Evolutionary conservation across 2,888 invertebrate species (phyloP).

Genomic region (Cheilosia soror): DNA sequence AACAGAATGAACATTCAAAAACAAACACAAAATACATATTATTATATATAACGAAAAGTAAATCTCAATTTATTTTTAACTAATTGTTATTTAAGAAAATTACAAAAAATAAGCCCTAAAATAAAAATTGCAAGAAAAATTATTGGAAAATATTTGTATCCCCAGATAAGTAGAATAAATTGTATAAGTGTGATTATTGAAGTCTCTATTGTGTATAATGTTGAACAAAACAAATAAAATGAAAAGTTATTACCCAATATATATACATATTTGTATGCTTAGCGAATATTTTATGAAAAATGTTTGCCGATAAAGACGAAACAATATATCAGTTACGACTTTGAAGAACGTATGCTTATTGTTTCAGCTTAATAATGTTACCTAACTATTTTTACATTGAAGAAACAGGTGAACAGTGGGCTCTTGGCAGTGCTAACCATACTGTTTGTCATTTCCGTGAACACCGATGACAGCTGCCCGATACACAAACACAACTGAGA

Average conservation of each 20-base stretch:
- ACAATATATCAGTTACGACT: no score
- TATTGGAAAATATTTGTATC: constrained; percentile 30
- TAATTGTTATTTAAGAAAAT: constrained; percentile 48
- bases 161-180: constrained; percentile 69
- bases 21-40: not conserved
- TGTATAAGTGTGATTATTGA: constrained; percentile 70
- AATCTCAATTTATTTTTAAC: constrained; percentile 42
- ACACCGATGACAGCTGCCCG: no score
- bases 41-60: constrained; percentile 21
- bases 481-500: no score
- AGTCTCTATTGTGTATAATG: constrained; percentile 71
- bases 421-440: no score
- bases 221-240: constrained; percentile 72
- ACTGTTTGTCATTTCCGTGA: no score
- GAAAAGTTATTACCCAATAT: constrained; percentile 65
- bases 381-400: no score
- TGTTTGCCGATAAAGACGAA: no score
- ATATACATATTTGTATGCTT: constrained; percentile 3
- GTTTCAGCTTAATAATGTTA: no score
- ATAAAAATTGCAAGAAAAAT: constrained; percentile 13
- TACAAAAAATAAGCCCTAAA: constrained; percentile 7
- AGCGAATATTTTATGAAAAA: no score
- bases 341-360: no score
- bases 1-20: constrained; percentile 25
- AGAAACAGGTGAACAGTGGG: no score